Conservation (phyloP, 1,140 invertebrate genomes). For the Caenorhabditis remanei region DNA sequence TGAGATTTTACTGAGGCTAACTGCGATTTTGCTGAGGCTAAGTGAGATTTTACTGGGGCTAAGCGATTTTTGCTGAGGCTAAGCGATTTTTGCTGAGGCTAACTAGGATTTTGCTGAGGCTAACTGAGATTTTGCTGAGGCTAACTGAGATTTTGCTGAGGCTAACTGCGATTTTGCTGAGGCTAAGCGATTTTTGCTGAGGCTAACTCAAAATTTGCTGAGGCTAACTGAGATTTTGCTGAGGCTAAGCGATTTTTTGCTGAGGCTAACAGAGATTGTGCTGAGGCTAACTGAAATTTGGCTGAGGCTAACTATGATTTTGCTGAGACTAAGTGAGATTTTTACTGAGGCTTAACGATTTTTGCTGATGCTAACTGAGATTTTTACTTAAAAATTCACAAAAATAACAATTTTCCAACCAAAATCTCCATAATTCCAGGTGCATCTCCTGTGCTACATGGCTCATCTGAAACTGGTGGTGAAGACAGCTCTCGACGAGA, state of each 20-base stretch:
- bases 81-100: neutral
- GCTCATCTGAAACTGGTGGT: conserved; percentile 59
- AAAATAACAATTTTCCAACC: no score
- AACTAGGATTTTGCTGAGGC: no score
- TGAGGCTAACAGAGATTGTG: neutral
- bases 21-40: no score
- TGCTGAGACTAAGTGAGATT: neutral
- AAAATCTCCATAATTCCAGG: conserved; percentile 29
- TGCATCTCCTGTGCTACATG: conserved; percentile 61
- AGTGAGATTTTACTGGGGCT: neutral
- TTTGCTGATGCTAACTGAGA: neutral
- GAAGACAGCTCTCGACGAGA: conserved; percentile 42
- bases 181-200: no score
- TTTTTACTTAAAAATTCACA: neutral
- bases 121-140: no score
- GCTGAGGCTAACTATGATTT: neutral
- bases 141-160: no score
- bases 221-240: no score
- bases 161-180: no score
- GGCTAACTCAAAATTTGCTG: no score
- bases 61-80: neutral
- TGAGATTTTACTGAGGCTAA: neutral
- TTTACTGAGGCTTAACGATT: neutral
- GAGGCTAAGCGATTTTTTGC: neutral
- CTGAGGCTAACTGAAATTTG: neutral